Percentiles rank a stretch among this genome's conserved stretches.
Evolutionary conservation across 2,113 vertebrate species (phyloP).

Genomic region (Zonotrichia leucophrys): DNA sequence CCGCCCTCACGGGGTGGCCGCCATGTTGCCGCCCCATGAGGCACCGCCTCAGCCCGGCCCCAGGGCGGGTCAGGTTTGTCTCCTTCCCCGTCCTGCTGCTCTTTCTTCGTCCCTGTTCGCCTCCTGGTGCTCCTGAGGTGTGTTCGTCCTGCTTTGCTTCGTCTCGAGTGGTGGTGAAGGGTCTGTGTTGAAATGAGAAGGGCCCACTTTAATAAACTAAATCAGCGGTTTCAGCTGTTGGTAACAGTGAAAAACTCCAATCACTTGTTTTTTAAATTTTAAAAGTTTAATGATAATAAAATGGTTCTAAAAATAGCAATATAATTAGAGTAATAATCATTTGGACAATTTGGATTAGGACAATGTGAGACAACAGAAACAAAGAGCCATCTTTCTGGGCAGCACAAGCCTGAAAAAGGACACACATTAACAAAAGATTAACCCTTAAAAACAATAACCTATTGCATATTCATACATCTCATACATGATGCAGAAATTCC

Average conservation of each 20-base stretch:
- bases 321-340: too few species aligned
- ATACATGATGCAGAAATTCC: too few species aligned
- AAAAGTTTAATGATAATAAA: too few species aligned
- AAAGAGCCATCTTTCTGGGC: too few species aligned
- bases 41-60: background rate
- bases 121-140: rapidly evolving
- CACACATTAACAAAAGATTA: too few species aligned
- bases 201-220: rapidly evolving
- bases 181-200: background rate
- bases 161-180: background rate
- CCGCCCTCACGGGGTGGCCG: background rate
- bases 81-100: rapidly evolving
- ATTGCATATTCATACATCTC: too few species aligned
- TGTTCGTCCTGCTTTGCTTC: rapidly evolving
- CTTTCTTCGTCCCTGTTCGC: rapidly evolving
- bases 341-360: too few species aligned
- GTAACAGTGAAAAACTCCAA: background rate
- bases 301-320: too few species aligned
- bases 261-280: too few species aligned
- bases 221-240: background rate
- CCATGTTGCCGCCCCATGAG: background rate
- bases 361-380: too few species aligned
- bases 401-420: too few species aligned
- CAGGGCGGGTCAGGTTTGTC: rapidly evolving
- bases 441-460: too few species aligned